Evolutionary conservation across 2,113 vertebrate species (phyloP).

Genomic region (Stomatorhinus ivindoensis): DNA sequence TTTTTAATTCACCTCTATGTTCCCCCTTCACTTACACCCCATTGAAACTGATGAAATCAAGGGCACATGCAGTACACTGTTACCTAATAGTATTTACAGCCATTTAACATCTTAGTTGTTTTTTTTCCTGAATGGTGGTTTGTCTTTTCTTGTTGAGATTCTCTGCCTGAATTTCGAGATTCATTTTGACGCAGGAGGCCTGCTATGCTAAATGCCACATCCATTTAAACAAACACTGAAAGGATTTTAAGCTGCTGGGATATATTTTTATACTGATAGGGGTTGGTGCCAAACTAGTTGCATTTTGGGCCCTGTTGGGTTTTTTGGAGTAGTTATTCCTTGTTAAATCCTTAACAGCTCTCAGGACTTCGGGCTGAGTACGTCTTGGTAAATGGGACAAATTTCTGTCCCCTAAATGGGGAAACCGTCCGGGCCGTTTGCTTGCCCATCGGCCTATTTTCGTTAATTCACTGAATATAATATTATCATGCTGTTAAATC

Average conservation of each 20-base stretch:
- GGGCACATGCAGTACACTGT: background rate
- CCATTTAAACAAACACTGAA: background rate
- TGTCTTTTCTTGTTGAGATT: background rate
- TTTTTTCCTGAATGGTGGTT: background rate
- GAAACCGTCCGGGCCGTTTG: constrained; percentile 5
- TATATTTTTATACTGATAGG: constrained; percentile 10
- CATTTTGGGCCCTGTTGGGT: constrained; percentile 5
- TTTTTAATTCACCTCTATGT: background rate
- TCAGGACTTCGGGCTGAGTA: background rate
- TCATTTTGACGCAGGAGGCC: background rate
- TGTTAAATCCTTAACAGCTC: background rate
- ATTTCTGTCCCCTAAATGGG: background rate
- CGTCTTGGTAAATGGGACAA: constrained; percentile 8
- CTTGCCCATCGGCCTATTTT: constrained; percentile 5
- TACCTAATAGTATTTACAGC: background rate
- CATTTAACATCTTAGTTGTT: background rate
- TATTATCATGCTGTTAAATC: constrained; percentile 12
- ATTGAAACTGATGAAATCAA: background rate
- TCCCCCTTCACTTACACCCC: background rate
- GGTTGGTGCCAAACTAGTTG: constrained; percentile 4
- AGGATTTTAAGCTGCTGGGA: background rate
- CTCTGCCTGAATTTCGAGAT: background rate
- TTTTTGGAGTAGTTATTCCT: background rate
- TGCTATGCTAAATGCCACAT: background rate
- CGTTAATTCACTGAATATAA: background rate